phyloP scores from a whole-genome alignment of 2,113 vertebrate genomes.

The Pangasianodon gigas region DNA sequence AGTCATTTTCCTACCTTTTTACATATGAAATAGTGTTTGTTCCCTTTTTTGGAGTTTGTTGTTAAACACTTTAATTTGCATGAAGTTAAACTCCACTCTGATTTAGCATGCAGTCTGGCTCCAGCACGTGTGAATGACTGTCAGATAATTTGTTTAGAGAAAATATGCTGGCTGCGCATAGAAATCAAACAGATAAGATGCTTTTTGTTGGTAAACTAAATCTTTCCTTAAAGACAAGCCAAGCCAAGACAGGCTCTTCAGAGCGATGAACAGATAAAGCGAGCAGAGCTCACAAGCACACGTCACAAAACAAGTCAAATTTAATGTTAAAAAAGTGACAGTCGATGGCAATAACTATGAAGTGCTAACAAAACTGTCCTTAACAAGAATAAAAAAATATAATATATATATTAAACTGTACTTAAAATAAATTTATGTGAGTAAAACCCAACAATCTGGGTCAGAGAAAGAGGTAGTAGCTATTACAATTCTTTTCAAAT shows the following conservation, averaged over 20 bases:
- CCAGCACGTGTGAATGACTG: neutral
- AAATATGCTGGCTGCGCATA: no score
- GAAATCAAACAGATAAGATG: neutral
- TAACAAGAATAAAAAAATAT: neutral
- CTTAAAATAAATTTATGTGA: neutral
- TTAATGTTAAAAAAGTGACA: neutral
- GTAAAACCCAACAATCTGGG: neutral
- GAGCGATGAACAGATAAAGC: neutral
- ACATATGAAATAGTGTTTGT: neutral
- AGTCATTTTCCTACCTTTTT: neutral
- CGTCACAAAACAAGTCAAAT: neutral
- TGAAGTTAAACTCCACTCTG: neutral
- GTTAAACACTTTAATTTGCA: slow-evolving; percentile 1
- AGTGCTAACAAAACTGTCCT: neutral
- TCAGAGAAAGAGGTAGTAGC: neutral
- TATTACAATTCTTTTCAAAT: no score
- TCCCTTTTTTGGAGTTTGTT: neutral
- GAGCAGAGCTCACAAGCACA: neutral
- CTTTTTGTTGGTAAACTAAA: neutral
- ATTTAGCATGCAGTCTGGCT: no score
- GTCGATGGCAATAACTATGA: neutral
- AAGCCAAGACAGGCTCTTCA: neutral
- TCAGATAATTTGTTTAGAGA: neutral
- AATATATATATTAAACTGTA: no score
- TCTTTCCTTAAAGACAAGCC: neutral